Percentiles rank a stretch among this genome's conserved stretches.
phyloP scores from a whole-genome alignment of 2,797 vertebrate species.

The Sibirionetta formosa region DNA sequence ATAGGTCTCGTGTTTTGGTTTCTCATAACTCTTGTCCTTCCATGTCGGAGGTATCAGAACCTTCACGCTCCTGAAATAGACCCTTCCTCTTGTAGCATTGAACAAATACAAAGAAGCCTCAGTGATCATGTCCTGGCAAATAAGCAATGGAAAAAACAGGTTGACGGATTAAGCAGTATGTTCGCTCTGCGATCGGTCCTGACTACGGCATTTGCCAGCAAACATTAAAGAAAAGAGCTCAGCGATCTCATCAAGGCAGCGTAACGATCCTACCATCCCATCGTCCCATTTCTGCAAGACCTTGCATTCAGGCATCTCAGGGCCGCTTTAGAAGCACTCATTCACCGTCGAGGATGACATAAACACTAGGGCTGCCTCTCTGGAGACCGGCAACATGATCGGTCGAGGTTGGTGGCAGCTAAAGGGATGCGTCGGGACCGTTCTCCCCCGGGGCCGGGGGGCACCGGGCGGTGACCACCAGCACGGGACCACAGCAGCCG shows the following conservation, averaged over 20 bases:
- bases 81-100: constrained; percentile 75
- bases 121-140: constrained; percentile 78
- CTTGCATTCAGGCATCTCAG: background rate
- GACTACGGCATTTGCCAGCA: background rate
- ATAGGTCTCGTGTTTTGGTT: constrained; percentile 70
- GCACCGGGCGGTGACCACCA: background rate
- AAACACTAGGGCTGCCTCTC: background rate
- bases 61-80: constrained; percentile 79
- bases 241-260: background rate
- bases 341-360: too few species aligned
- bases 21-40: constrained; percentile 60
- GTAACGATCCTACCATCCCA: background rate
- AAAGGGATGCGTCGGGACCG: background rate
- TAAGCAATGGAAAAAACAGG: background rate
- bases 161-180: background rate
- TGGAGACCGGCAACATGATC: background rate
- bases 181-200: background rate
- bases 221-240: background rate
- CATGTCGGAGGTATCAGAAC: constrained; percentile 81
- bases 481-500: too few species aligned
- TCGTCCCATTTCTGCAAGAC: background rate
- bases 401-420: background rate
- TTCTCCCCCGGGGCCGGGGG: background rate
- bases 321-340: background rate
- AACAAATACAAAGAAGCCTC: constrained; percentile 78